A percentile compares a stretch with the other conserved stretches of the same genome.
These are phyloP conservation scores for Silurus meridionalis DNA, from an alignment of 2,113 vertebrate species.

Conservation along the genomic window DNA sequence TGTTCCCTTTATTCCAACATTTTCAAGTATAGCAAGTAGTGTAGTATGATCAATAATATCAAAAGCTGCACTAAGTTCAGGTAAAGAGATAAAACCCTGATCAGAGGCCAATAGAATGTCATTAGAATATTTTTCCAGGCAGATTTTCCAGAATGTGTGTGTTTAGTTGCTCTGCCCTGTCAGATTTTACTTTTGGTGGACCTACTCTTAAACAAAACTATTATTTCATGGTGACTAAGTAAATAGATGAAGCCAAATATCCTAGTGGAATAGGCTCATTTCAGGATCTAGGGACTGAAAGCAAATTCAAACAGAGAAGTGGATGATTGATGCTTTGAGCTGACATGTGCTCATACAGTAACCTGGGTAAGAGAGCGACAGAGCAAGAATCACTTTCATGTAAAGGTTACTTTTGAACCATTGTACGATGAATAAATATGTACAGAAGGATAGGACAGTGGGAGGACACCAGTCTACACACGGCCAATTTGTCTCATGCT, in stretches of 20 bases:
- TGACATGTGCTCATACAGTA: conserved; percentile 38
- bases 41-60: no score
- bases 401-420: conserved; percentile 30
- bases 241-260: conserved; percentile 54
- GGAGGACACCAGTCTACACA: not conserved
- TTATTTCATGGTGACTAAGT: conserved; percentile 49
- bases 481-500: not conserved
- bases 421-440: conserved; percentile 36
- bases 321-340: conserved; percentile 27
- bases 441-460: conserved; percentile 30
- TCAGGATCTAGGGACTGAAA: conserved; percentile 58
- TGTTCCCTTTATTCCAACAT: no score
- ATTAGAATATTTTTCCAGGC: conserved; percentile 44
- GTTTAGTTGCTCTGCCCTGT: conserved; percentile 46
- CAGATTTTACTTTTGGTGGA: conserved; percentile 11
- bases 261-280: conserved; percentile 42
- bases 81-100: no score
- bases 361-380: conserved; percentile 15
- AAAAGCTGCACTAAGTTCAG: no score
- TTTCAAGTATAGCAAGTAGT: no score
- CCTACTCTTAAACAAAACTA: conserved; percentile 36
- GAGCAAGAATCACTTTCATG: conserved; percentile 20
- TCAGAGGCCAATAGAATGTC: no score
- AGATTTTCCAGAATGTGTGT: not conserved
- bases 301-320: conserved; percentile 34